Evolutionary conservation across 2,113 vertebrate genomes (phyloP).

Genomic region (Neofelis nebulosa): DNA sequence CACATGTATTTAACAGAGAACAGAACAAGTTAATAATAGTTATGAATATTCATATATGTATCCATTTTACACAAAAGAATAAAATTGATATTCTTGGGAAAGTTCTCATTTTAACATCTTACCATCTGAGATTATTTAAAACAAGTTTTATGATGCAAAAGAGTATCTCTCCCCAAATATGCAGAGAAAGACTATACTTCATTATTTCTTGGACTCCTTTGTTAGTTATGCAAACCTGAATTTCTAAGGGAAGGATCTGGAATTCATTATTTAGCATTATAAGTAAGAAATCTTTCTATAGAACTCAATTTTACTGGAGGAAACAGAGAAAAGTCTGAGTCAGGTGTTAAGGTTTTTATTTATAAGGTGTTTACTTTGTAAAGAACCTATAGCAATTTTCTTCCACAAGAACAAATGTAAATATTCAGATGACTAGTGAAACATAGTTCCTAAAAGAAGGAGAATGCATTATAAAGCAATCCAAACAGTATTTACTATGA

Average conservation of each 20-base stretch:
- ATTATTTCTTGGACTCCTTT: neutral
- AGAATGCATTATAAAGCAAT: neutral
- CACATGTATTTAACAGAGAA: neutral
- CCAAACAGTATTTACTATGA: neutral
- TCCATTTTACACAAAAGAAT: neutral
- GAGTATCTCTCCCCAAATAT: neutral
- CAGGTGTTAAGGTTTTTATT: slow-evolving; percentile 3
- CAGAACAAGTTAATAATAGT: neutral
- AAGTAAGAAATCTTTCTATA: neutral
- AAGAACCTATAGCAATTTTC: neutral
- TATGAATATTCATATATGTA: neutral
- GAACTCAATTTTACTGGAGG: neutral
- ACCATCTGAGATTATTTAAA: slow-evolving; percentile 7
- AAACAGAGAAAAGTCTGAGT: neutral
- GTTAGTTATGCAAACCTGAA: neutral
- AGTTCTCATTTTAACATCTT: neutral
- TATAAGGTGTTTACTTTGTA: neutral
- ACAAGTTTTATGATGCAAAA: neutral
- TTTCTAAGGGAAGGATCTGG: neutral
- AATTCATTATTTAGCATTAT: slow-evolving; percentile 16
- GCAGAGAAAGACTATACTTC: neutral
- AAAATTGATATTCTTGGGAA: neutral
- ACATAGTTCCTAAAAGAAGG: neutral
- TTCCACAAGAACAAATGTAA: neutral
- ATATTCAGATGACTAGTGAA: neutral